Evolutionary conservation across 2,888 invertebrate species (phyloP).

Genomic region (Sphaerophoria taeniata): DNA sequence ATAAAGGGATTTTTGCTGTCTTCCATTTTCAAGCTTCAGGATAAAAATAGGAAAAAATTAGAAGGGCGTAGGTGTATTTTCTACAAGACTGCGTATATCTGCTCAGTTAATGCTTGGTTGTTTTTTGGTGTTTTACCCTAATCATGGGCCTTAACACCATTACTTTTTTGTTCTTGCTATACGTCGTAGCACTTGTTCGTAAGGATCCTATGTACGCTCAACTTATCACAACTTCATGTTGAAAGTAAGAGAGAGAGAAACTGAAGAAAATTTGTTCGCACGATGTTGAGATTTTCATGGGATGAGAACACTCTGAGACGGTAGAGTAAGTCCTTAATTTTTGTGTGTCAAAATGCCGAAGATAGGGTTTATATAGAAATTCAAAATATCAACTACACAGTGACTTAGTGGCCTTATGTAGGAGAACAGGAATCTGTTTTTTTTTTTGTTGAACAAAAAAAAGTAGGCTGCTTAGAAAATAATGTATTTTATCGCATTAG

Average conservation of each 20-base stretch:
- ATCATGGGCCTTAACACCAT: constrained; percentile 39
- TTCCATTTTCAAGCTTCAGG: constrained; percentile 1
- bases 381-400: too few species aligned
- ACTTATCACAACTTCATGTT: not conserved
- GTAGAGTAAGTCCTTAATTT: too few species aligned
- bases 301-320: not conserved
- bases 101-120: constrained; percentile 47
- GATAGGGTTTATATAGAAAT: too few species aligned
- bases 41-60: constrained; percentile 6
- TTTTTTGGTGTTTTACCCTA: constrained; percentile 30
- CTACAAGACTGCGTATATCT: constrained; percentile 35
- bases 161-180: too few species aligned
- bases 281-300: not conserved
- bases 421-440: too few species aligned
- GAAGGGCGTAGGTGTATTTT: constrained; percentile 48
- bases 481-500: too few species aligned
- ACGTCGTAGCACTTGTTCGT: too few species aligned
- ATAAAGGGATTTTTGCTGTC: not conserved
- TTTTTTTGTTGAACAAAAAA: too few species aligned
- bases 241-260: not conserved
- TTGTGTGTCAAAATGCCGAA: too few species aligned
- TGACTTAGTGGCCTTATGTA: too few species aligned
- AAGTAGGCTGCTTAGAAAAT: too few species aligned
- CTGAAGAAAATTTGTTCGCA: not conserved
- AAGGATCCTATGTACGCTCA: not conserved